Conservation (phyloP, 2,113 vertebrate species). For the Eulacestoma nigropectus region DNA sequence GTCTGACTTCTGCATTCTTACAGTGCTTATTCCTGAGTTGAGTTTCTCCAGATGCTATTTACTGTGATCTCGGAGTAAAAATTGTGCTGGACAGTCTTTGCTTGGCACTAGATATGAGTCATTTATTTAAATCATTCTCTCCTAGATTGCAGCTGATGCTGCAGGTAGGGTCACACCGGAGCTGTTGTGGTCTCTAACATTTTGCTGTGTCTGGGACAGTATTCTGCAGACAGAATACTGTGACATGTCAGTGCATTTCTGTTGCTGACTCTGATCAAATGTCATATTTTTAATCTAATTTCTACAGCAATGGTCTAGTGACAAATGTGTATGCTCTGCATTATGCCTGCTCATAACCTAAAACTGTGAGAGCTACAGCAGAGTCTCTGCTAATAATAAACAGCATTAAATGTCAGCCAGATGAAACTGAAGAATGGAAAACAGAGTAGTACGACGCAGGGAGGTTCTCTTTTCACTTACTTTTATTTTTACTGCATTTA, state of each 20-base stretch:
- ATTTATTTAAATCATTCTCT: not conserved
- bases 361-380: not conserved
- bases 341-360: not conserved
- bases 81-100: not conserved
- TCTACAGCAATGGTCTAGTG: not conserved
- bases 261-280: not conserved
- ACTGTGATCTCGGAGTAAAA: not conserved
- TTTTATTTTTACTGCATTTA: conserved; percentile 6
- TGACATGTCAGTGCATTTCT: not conserved
- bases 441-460: accelerated
- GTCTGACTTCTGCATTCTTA: not conserved
- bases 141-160: not conserved
- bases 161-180: not conserved
- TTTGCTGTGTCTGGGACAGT: not conserved
- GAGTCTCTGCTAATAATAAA: conserved; percentile 31
- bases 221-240: not conserved
- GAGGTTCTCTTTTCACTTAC: not conserved
- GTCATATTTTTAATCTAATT: conserved; percentile 3
- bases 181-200: not conserved
- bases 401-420: conserved; percentile 53
- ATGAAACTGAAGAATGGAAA: not conserved
- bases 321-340: not conserved
- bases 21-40: not conserved
- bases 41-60: not conserved
- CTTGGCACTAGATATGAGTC: not conserved